A percentile compares a stretch with the other conserved stretches of the same genome.
Conservation (phyloP, 2,113 vertebrate species). For the Anser brachyrhynchus region DNA sequence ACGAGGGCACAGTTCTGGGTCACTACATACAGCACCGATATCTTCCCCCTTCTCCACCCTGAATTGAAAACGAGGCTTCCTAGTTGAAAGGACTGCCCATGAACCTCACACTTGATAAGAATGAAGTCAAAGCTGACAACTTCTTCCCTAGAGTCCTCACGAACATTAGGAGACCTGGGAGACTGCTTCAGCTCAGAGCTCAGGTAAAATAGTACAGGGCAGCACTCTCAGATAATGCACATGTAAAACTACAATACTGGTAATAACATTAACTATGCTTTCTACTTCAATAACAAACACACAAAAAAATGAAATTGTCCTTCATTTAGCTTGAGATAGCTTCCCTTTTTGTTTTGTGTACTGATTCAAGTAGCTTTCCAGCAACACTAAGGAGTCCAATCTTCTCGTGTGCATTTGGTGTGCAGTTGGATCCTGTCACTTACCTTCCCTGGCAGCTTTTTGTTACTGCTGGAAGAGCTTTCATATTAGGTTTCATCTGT, state of each 20-base stretch:
- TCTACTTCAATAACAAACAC: background rate
- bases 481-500: background rate
- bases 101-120: background rate
- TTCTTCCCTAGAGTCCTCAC: background rate
- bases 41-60: background rate
- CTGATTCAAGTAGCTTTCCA: background rate
- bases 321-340: background rate
- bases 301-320: background rate
- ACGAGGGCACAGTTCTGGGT: background rate
- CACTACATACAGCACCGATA: background rate
- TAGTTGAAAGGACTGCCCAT: background rate
- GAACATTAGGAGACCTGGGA: background rate
- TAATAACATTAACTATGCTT: background rate
- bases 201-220: background rate
- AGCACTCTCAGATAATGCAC: background rate
- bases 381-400: background rate
- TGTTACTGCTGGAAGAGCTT: background rate
- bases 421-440: background rate
- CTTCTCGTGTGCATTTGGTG: background rate
- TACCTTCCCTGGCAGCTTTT: background rate
- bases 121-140: rapidly evolving
- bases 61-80: background rate
- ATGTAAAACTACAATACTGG: background rate
- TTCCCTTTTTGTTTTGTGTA: background rate
- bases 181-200: background rate